Evolutionary conservation across 2,888 invertebrate genomes (phyloP), one percentile per base, ranked within the genome.

Genomic region (Chrysolina haemoptera): DNA sequence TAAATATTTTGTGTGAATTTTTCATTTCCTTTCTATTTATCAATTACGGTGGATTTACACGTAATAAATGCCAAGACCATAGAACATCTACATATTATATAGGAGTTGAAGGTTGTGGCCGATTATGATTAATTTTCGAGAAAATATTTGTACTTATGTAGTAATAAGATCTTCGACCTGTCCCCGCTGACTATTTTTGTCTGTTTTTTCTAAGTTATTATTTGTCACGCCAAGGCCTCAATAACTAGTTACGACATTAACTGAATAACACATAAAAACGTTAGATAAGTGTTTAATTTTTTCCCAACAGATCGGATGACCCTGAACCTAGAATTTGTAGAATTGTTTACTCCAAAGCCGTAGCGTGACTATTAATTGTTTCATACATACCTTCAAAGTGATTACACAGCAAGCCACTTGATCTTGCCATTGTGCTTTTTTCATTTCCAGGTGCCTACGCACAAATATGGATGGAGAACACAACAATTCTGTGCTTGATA

Each of bases 331-430:
- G 48, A 48, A 16, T 48, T 48, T 48, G 48, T 48, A 48, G 48
- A 48, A 48, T 48, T 48, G 48, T 48, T 48, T 48, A 48, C 48
- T 48, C 48, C 48, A 48, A 40, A 63, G 63, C 18, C 41, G 63
- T 63, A 63, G 63, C 63, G 63, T 63, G 63, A 63, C 63, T 41
- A 63, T 63, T 43, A 43, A 63, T 63, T 63, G 16, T 41, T 48
- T 65, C 12, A 65, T 65, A 65, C 40, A 65, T 65, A 35, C 8
- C 35, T 62, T 46, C 18, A 65, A 65, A 22, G 64, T 65, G 64
- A 65, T 65, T 65, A 65, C 22, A 46, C 64, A 65, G 64, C 64
- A 65, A 41, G 64, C 48, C 46, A 65, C 46, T 46, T 22, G 41
- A 65, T 65, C 41, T 35, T 48, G 48, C 16, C 48, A 6, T 16